A percentile compares a stretch with the other conserved stretches of the same genome.
Conservation (phyloP, 1,140 invertebrate genomes). For the Pissodes strobi region DNA sequence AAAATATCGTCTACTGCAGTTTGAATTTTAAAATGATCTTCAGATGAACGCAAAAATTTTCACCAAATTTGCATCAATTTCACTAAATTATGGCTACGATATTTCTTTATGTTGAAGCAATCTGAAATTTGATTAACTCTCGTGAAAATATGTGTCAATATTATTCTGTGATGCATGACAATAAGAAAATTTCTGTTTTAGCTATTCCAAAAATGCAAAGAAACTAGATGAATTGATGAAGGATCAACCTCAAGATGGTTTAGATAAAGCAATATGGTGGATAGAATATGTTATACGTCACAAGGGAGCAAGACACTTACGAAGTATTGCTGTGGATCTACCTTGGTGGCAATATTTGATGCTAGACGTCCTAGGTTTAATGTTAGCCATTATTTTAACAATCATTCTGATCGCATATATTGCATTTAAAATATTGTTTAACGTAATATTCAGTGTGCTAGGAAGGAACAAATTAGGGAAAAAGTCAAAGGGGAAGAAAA, state of each 20-base stretch:
- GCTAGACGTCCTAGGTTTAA: conserved; percentile 38
- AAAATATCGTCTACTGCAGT: too few species aligned
- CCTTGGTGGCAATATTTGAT: conserved; percentile 49
- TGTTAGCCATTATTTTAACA: conserved; percentile 1
- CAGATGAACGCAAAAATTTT: too few species aligned
- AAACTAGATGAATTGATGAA: conserved; percentile 46
- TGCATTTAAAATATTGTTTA: neutral
- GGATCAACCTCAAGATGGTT: conserved; percentile 55
- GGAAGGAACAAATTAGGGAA: too few species aligned
- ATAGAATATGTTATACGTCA: conserved; percentile 62
- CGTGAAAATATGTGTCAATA: too few species aligned
- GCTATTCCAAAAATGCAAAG: conserved; percentile 53
- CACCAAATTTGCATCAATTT: too few species aligned
- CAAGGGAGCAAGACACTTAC: conserved; percentile 58
- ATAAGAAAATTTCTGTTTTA: conserved; percentile 36
- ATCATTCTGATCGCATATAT: neutral
- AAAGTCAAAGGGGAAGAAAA: too few species aligned
- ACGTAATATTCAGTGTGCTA: too few species aligned
- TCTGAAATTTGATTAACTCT: too few species aligned
- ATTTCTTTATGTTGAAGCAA: too few species aligned
- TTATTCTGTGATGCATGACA: neutral
- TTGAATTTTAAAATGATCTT: too few species aligned
- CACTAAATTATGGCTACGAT: too few species aligned
- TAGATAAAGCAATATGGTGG: conserved; percentile 61
- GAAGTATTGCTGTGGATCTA: conserved; percentile 50